A percentile compares a stretch with the other conserved stretches of the same genome.
Evolutionary conservation across 2,888 invertebrate species (phyloP).

Genomic region (Scrobipalpa costella): DNA sequence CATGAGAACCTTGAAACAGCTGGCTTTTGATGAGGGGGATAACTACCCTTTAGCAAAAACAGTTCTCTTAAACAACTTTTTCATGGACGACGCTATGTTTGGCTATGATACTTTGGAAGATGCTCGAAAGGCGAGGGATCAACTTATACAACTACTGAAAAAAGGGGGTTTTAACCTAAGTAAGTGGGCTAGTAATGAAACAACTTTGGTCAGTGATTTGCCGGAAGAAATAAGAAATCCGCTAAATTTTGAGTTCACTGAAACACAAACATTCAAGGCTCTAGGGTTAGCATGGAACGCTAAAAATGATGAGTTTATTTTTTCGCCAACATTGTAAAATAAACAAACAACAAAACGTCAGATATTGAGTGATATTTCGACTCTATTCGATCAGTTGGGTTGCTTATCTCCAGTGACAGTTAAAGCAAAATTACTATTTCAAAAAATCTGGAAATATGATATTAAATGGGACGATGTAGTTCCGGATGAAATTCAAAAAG

Average conservation of each 20-base stretch:
- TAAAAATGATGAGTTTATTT: conserved; percentile 8
- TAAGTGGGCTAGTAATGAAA: conserved; percentile 30
- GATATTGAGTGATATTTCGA: conserved; percentile 3
- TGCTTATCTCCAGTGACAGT: conserved; percentile 17
- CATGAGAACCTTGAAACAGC: conserved; percentile 1
- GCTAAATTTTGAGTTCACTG: conserved; percentile 8
- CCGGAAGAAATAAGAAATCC: conserved; percentile 14
- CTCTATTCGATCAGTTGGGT: conserved; percentile 3
- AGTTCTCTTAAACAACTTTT: conserved; percentile 24
- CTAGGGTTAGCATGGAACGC: conserved; percentile 18
- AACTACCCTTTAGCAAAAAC: conserved; percentile 26
- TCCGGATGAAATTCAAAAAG: background rate
- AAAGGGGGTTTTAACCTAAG: conserved; percentile 27
- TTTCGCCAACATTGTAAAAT: background rate
- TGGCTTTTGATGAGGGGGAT: conserved; percentile 31
- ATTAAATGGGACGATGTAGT: conserved; percentile 1
- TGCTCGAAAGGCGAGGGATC: background rate
- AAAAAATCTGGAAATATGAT: background rate
- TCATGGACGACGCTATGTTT: conserved; percentile 28
- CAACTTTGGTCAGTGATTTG: conserved; percentile 1
- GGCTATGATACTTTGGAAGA: conserved; percentile 18
- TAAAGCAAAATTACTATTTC: conserved; percentile 11
- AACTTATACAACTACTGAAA: conserved; percentile 25
- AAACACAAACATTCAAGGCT: conserved; percentile 22
- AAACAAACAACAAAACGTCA: conserved; percentile 16